Evolutionary conservation across 2,797 vertebrate genomes (phyloP), one percentile per base, ranked within the genome.

Genomic region (Pseudocheirus occidentalis): DNA sequence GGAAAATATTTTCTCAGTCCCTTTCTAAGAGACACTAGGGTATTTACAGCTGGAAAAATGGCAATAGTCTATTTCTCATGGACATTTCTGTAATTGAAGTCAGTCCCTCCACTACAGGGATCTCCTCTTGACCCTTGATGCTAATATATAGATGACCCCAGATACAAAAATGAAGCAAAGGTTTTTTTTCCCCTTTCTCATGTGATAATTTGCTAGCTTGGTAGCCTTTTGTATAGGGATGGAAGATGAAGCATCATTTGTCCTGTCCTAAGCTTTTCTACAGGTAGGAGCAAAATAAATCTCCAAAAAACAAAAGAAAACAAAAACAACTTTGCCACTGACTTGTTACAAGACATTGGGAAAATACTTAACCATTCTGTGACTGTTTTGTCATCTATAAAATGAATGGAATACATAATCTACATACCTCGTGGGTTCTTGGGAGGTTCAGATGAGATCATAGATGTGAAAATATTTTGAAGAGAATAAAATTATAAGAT

Each of bases 71-170:
- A 10, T 53, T 91, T 97, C 58, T 91, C 55, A 11, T 91, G 91
- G 54, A 55, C 93, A 93, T 94, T 96, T 91, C 89, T 90, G 40
- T 95, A 87, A 90, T 9, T 95, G 5, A 28, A 96, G 66, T 28
- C 94, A 96, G 92, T 56, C 81, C 55, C 59, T 46, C 21, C 73
- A 46, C 21, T 81, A 24, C 18, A 81, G 94, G 18, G 56, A 73
- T 18, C 50, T 90, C 14, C 40, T 92, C 24, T 31, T 89, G 81
- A 95, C 58, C 7, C 18, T 50, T 46, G 40, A 27, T 87, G 40
- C 40, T 50, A 87, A 50, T 40, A 73, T 73, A 40, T 40, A 40
- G n/a, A 73, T 73, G 73, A 87, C 10, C 21, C 40, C 9, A 24
- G 73, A 10, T 46, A 81, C 21, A 87, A 87, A 46, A 46, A 27